Evolutionary conservation across 92 coral and sea anemone genomes (phyloP).

Genomic region (Paramuricea clavata): DNA sequence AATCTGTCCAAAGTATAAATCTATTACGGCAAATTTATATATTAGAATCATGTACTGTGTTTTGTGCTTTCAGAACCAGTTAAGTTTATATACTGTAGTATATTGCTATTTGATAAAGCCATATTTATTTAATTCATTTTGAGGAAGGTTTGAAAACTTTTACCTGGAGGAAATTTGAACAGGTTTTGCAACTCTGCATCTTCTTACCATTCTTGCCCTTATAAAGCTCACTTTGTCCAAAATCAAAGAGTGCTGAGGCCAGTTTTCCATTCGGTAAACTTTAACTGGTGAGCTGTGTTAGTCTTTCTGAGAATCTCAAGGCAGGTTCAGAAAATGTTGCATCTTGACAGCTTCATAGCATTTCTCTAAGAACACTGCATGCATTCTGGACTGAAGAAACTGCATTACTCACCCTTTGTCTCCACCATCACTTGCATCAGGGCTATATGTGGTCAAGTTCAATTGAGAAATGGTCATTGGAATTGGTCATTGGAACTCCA

Average conservation of each 20-base stretch:
- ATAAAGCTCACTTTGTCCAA: constrained; percentile 63
- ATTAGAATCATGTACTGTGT: too few species aligned
- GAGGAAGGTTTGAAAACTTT: too few species aligned
- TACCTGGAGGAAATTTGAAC: too few species aligned
- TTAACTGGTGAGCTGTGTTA: constrained; percentile 30
- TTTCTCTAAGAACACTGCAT: constrained; percentile 59
- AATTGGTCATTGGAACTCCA: not conserved
- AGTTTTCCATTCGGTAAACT: constrained; percentile 64
- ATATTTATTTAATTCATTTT: too few species aligned
- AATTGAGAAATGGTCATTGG: constrained; percentile 44
- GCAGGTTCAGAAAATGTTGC: constrained; percentile 64
- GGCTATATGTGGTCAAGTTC: constrained; percentile 39
- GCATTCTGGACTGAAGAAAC: constrained; percentile 57
- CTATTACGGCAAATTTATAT: too few species aligned
- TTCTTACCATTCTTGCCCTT: constrained; percentile 60
- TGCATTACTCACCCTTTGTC: constrained; percentile 26
- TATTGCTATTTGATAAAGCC: too few species aligned
- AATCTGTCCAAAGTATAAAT: too few species aligned
- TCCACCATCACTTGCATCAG: constrained; percentile 40
- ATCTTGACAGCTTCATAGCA: constrained; percentile 65
- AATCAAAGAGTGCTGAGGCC: constrained; percentile 63
- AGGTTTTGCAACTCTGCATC: too few species aligned
- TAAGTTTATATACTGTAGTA: too few species aligned
- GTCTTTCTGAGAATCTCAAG: constrained; percentile 66
- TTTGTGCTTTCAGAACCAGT: too few species aligned